Evolutionary conservation across 2,797 vertebrate genomes (phyloP), one percentile per base, ranked within the genome.

Genomic region (Poecilia gillii): DNA sequence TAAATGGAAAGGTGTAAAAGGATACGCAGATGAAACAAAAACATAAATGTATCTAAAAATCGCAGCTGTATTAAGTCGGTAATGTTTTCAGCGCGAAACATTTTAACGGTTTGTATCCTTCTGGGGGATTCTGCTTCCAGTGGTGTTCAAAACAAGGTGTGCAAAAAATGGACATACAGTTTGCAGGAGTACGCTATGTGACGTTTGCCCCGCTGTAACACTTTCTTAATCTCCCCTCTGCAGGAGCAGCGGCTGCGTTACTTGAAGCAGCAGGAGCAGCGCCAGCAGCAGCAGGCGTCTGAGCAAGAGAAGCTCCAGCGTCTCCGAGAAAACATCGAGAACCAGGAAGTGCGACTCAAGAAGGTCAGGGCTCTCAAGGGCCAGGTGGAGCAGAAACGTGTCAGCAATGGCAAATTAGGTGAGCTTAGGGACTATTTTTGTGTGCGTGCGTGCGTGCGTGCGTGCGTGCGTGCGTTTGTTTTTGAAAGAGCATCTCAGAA

Each of bases 331-430:
- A 97, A 98, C 75, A 97, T 98, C 0, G 98, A 99, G 86, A 98
- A 95, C 91, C 99, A 99, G 92, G 99, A 99, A 89, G 96, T 97
- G 49, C 97, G 98, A 76, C 96, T 99, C 13, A 97, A 97, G 89
- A 98, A 98, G 93, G 98, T 99, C 83, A 96, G 98, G 79, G 97
- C 98, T 0, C 94, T 99, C n/a, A 98, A 97, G 91, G 98, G 98
- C 84, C 98, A 98, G 0, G 98, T 99, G 94, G 99, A 99, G 82
- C 98, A 99, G 95, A 99, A 99, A 87, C 96, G 98, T 28, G 95
- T 99, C 55, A 98, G 97, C 95, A 99, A 99, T 78, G 97, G 98
- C 66, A 98, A 97, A 85, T 95, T 99, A 25, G 98, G 98, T 99
- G 87, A 95, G 85, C 43, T 73, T 9, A 3, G 3, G 1, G 9